phyloP scores from a whole-genome alignment of 1,140 invertebrate genomes.

The Drosophila pachea region DNA sequence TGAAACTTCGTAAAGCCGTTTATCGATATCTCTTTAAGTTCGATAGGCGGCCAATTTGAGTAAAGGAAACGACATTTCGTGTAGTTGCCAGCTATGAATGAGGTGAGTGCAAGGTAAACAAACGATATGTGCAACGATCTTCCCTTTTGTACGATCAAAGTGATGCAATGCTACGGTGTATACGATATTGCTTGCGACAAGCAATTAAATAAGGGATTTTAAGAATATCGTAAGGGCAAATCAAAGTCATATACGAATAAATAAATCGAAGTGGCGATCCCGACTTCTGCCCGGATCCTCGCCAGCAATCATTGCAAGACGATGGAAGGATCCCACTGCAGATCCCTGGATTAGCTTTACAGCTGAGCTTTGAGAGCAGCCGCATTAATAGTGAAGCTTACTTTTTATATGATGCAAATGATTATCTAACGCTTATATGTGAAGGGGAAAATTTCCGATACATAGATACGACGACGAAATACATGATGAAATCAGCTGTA shows the following conservation, averaged over 20 bases:
- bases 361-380: constrained; percentile 13
- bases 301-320: too few species aligned
- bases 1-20: background rate
- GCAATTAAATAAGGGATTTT: too few species aligned
- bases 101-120: background rate
- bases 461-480: background rate
- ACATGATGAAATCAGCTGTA: too few species aligned
- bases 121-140: background rate
- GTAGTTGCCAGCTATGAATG: background rate
- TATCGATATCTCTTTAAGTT: background rate
- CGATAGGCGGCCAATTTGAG: constrained; percentile 1
- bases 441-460: background rate
- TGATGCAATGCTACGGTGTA: too few species aligned
- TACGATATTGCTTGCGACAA: background rate
- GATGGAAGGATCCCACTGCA: background rate
- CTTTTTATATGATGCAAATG: too few species aligned
- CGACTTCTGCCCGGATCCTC: too few species aligned
- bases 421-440: too few species aligned
- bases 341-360: background rate
- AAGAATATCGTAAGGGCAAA: too few species aligned
- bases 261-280: too few species aligned
- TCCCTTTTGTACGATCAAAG: background rate
- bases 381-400: background rate
- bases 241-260: too few species aligned
- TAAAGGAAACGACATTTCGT: background rate